Base-by-base conservation (phyloP, 2,113 vertebrate genomes). In the Chloroceryle aenea region DNA sequence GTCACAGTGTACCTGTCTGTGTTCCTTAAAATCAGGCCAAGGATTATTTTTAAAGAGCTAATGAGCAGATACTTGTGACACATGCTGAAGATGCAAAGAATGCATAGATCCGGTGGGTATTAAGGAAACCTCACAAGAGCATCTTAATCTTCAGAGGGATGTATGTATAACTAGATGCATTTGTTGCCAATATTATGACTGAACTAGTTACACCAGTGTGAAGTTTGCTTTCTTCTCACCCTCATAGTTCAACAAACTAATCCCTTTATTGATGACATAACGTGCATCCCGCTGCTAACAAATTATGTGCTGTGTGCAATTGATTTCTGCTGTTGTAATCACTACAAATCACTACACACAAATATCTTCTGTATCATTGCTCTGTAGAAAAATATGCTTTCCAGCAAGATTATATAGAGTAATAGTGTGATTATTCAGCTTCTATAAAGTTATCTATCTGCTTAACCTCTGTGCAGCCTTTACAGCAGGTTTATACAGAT, bases 401-500 rank as follows among this genome's bases (percentile, higher is more conserved):
- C 63, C 32, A 89, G 80, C 66, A 61, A 94, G 95, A 94, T 97
- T 96, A 91, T 59, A 78, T 12, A 66, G 76, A 93, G 82, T 78
- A 96, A 92, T 61, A 80, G 68, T 61, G 68, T 47, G 87, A 93
- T 95, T 73, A 95, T 80, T 95, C 87, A 87, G 85, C 87, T 87
- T 93, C 68, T 58, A 63, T 63, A 50, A 80, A 96, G 93, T 90
- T 97, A 78, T 91, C 93, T 93, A 40, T 84, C 88, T 77, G 79
- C 96, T 94, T 95, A 86, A 94, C 79, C 97, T 97, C 94, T 93
- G 85, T 85, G 89, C 94, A 96, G 88, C 89, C 85, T 94, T 95
- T 93, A 62, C 55, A 95, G 88, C 8, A 29, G 83, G 86, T 91
- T 97, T 96, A 82, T 88, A 94, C 90, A 97, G 97, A 95, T 87